These are phyloP conservation scores for Pungitius pungitius DNA, from an alignment of 2,113 vertebrate species.

Conservation along the genomic window DNA sequence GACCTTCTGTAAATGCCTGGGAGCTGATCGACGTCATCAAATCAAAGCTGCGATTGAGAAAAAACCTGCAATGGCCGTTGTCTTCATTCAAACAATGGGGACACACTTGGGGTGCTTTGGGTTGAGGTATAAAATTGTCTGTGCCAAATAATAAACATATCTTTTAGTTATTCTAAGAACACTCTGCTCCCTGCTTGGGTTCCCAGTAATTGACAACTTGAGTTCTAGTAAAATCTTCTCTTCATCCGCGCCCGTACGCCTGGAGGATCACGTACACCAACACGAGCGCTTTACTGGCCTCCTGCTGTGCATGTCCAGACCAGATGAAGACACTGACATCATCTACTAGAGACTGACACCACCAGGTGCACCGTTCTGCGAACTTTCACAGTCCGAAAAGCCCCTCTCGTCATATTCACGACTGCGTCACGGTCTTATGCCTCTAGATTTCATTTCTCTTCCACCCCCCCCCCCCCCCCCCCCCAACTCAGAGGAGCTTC, in stretches of 20 bases:
- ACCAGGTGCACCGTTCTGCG: slow-evolving; percentile 39
- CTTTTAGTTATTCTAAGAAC: neutral
- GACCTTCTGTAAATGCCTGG: slow-evolving; percentile 62
- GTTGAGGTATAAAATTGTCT: neutral
- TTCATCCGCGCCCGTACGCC: neutral
- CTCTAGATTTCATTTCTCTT: slow-evolving; percentile 18
- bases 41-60: slow-evolving; percentile 53
- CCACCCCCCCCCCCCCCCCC: too few species aligned
- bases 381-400: neutral
- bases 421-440: neutral
- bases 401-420: slow-evolving; percentile 17
- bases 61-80: slow-evolving; percentile 25
- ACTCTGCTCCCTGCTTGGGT: neutral
- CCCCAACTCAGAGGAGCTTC: slow-evolving; percentile 12
- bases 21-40: slow-evolving; percentile 53
- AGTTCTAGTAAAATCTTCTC: neutral
- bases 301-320: neutral
- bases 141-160: neutral
- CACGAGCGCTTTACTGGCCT: neutral
- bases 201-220: neutral
- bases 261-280: neutral
- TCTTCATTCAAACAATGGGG: slow-evolving; percentile 26
- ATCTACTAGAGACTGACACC: slow-evolving; percentile 35
- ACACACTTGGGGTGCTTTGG: neutral
- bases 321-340: slow-evolving; percentile 35